Percentiles rank a stretch among this genome's conserved stretches.
phyloP scores from a whole-genome alignment of 2,113 vertebrate species.

The Pelecanoides urinatrix region DNA sequence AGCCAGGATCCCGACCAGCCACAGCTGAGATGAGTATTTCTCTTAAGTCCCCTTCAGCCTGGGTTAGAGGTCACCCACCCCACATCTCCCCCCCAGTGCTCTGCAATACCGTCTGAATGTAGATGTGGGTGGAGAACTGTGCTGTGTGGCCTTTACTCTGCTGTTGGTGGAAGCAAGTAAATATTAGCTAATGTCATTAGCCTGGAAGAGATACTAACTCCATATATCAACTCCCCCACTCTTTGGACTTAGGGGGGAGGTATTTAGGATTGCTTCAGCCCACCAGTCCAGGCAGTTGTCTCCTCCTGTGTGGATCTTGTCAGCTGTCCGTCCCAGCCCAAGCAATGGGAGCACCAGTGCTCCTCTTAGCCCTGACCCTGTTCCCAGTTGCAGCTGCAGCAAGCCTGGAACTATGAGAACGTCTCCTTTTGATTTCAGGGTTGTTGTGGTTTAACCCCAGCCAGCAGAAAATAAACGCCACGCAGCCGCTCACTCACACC shows the following conservation, averaged over 20 bases:
- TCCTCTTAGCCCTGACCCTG: slow-evolving; percentile 35
- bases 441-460: too few species aligned
- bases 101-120: neutral
- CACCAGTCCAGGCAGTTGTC: neutral
- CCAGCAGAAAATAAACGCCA: too few species aligned
- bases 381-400: neutral
- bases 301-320: neutral
- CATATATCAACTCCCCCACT: neutral
- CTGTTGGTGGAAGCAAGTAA: neutral
- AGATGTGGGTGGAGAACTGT: neutral
- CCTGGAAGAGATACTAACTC: neutral
- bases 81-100: neutral
- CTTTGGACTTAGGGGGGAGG: neutral
- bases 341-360: slow-evolving; percentile 15
- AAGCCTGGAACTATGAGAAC: slow-evolving; percentile 38
- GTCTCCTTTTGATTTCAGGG: neutral
- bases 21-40: neutral
- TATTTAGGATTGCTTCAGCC: neutral
- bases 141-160: neutral
- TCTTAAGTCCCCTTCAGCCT: neutral
- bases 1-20: neutral
- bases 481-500: too few species aligned
- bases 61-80: neutral
- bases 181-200: slow-evolving; percentile 51
- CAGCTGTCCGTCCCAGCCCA: neutral